Conservation (phyloP, 2,797 vertebrate species). For the Stomatorhinus walkeri region DNA sequence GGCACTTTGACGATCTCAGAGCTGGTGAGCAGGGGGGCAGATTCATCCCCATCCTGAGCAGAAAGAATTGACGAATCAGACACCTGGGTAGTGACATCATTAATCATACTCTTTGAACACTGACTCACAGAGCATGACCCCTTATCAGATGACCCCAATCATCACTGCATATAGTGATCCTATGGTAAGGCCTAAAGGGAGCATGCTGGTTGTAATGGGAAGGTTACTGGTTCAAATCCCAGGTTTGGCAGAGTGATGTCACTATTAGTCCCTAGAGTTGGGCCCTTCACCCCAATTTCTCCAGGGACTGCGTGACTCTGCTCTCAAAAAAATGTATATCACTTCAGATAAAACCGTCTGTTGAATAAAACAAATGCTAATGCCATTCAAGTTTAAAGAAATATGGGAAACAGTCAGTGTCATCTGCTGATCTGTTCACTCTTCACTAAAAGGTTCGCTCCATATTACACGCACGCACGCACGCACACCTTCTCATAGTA, state of each 20-base stretch:
- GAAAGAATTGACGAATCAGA: slow-evolving; percentile 8
- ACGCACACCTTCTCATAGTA: slow-evolving; percentile 88
- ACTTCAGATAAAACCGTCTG: background rate
- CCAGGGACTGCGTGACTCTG: background rate
- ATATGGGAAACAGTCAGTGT: background rate
- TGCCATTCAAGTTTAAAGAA: background rate
- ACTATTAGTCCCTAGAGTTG: background rate
- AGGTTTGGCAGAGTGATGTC: background rate
- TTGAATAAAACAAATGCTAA: background rate
- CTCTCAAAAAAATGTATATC: background rate
- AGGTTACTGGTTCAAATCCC: background rate
- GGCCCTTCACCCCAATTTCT: background rate
- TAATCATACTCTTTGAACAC: background rate
- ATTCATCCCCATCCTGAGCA: slow-evolving; percentile 83
- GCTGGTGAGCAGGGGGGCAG: slow-evolving; percentile 74
- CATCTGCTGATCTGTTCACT: background rate
- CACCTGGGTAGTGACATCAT: background rate
- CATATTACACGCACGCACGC: background rate
- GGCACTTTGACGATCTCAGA: slow-evolving; percentile 95
- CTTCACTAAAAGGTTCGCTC: background rate
- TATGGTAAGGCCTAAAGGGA: background rate
- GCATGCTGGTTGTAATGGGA: background rate
- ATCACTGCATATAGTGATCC: background rate
- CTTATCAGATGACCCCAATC: background rate
- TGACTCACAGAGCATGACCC: background rate